These are phyloP conservation scores for Drosophila stalkeri DNA, from an alignment of 2,888 invertebrate genomes.

Conservation along the genomic window DNA sequence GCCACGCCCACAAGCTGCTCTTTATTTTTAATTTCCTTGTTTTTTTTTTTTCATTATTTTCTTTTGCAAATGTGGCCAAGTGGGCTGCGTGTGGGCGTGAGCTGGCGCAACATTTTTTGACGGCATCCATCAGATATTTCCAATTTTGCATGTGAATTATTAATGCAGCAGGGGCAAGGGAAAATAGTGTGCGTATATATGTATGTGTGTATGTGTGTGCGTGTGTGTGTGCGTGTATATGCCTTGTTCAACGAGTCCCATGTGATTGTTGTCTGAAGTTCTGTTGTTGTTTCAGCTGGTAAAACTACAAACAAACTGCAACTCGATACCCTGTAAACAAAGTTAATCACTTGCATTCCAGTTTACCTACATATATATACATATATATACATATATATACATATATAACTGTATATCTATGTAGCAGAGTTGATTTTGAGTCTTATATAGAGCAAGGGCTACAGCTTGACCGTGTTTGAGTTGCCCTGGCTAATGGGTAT, in stretches of 20 bases:
- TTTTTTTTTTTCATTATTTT: slow-evolving; percentile 19
- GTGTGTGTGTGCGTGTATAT: slow-evolving; percentile 16
- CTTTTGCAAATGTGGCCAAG: slow-evolving; percentile 42
- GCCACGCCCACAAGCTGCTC: slow-evolving; percentile 39
- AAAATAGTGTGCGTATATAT: background rate
- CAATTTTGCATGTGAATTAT: slow-evolving; percentile 75
- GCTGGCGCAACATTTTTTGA: slow-evolving; percentile 65
- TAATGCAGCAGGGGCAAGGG: slow-evolving; percentile 53
- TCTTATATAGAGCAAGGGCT: background rate
- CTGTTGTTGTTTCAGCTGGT: slow-evolving; percentile 50
- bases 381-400: background rate
- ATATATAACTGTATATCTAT: background rate
- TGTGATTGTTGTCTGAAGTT: slow-evolving; percentile 49
- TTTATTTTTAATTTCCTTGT: slow-evolving; percentile 5
- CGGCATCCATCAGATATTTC: slow-evolving; percentile 78
- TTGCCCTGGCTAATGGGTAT: slow-evolving; percentile 3
- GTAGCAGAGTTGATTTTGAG: background rate
- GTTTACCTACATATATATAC: background rate
- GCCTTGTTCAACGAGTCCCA: slow-evolving; percentile 40
- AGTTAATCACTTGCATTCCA: background rate
- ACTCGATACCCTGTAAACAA: slow-evolving; percentile 21
- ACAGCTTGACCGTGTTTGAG: background rate
- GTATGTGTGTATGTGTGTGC: slow-evolving; percentile 2
- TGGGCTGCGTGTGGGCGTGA: slow-evolving; percentile 8
- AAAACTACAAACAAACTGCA: slow-evolving; percentile 43